These are phyloP conservation scores for Yponomeuta cagnagella DNA, from an alignment of 2,888 invertebrate species.

Conservation along the genomic window DNA sequence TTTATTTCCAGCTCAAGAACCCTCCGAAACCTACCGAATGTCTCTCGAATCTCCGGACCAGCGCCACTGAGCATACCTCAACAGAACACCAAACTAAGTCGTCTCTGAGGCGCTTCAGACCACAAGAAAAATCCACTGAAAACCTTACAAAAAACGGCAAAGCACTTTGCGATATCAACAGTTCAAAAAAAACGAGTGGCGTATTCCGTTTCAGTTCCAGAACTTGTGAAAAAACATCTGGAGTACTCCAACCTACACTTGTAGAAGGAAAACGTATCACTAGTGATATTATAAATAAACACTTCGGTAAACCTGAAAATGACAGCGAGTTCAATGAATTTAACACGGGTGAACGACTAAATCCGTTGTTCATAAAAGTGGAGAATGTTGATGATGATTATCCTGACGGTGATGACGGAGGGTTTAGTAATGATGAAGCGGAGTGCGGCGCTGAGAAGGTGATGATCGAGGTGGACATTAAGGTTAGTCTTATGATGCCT, in stretches of 20 bases:
- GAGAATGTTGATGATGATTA: constrained; percentile 25
- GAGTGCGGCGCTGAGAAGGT: constrained; percentile 28
- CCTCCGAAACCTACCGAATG: not conserved
- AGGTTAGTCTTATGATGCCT: not conserved
- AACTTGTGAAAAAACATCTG: no score
- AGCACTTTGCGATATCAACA: no score
- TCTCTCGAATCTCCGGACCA: not conserved
- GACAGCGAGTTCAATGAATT: no score
- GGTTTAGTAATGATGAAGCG: constrained; percentile 19
- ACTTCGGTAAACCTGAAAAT: no score
- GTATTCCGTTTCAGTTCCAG: no score
- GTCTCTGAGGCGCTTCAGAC: not conserved
- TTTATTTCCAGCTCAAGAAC: not conserved
- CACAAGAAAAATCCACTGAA: not conserved
- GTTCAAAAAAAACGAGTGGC: no score
- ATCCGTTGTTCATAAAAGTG: constrained; percentile 33
- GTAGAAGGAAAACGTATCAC: no score
- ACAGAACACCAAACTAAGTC: not conserved
- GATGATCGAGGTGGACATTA: not conserved
- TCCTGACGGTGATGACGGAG: constrained; percentile 21
- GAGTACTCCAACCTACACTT: no score
- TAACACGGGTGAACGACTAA: no score
- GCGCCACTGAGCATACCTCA: not conserved
- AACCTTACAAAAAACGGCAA: not conserved
- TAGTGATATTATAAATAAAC: no score